Conservation (phyloP, 2,888 invertebrate genomes). For the Neuroscelio doddi region DNA sequence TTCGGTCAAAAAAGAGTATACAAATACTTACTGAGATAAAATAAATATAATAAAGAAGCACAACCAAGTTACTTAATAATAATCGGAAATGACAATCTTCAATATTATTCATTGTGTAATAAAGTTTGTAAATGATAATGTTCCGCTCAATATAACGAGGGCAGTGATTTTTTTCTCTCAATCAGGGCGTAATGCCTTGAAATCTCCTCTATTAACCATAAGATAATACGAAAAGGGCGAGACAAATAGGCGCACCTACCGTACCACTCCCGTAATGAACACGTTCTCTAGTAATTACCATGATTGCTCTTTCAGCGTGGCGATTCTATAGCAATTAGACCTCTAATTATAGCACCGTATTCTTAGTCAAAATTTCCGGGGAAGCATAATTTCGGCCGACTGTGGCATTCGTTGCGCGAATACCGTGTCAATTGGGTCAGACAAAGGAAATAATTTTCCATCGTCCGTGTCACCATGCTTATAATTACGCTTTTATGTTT, state of each 20-base stretch:
- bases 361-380: conserved; percentile 39
- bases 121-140: not conserved
- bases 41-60: too few relatives aligned
- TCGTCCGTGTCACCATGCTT: conserved; percentile 9
- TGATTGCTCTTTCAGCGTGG: conserved; percentile 58
- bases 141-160: conserved; percentile 1
- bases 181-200: conserved; percentile 7
- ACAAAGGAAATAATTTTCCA: conserved; percentile 39
- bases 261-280: conserved; percentile 56
- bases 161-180: conserved; percentile 6
- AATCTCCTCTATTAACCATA: conserved; percentile 3
- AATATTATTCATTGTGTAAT: not conserved
- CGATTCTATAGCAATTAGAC: conserved; percentile 63
- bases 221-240: conserved; percentile 18
- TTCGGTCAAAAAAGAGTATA: too few relatives aligned
- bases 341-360: conserved; percentile 61
- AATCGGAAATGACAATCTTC: too few relatives aligned
- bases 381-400: conserved; percentile 26
- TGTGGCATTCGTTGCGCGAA: conserved; percentile 14
- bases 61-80: too few relatives aligned
- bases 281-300: conserved; percentile 64
- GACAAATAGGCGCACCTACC: conserved; percentile 33
- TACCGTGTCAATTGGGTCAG: conserved; percentile 38
- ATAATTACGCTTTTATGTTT: conserved; percentile 23
- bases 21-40: too few relatives aligned